Evolutionary conservation across 2,888 invertebrate genomes (phyloP), one percentile per base, ranked within the genome.

Genomic region (Gymnosoma rotundatum): DNA sequence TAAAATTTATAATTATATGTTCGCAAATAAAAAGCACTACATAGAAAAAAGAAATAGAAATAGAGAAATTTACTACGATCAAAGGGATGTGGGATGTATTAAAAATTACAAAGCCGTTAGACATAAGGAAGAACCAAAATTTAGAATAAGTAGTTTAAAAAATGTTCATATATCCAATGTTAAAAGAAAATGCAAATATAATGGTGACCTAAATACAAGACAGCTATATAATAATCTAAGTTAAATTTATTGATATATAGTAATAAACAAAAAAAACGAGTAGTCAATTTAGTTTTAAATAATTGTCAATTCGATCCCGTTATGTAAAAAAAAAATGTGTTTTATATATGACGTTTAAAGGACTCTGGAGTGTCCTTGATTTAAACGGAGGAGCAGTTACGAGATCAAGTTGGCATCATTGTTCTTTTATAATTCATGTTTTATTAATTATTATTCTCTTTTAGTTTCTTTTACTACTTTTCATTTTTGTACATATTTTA

Each of bases 91-190:
- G 21, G 78, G 72, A 9, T 72, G 72, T 14, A 73, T 73, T 20
- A 66, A 73, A 48, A 79, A 73, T 48, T 73, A 73, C 50, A 54
- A 42, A 38, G 25, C 72, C 10, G 16, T 79, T 52, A 66, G 58
- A 52, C 72, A 73, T n/a, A 79, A 73, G 16, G 60, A 73, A 42
- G 18, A 79, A 12, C 64, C 60, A 3, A 73, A 79, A 67, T 79
- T 48, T 73, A 72, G 60, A 52, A 14, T 60, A 4, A 48, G 36
- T 18, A 32, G 36, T 16, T 25, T 79, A 45, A 14, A 60, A 36
- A 73, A 79, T 79, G 52, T 72, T 25, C 78, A 79, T 64, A 20
- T 18, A 16, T 72, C 78, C 1, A 79, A 79, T 38, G 60, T 79
- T 25, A 76, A 66, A 50, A 76, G 66, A 60, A 45, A 45, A n/a